These are phyloP conservation scores for Baryphthengus martii DNA, from an alignment of 2,113 vertebrate species.

Conservation along the genomic window DNA sequence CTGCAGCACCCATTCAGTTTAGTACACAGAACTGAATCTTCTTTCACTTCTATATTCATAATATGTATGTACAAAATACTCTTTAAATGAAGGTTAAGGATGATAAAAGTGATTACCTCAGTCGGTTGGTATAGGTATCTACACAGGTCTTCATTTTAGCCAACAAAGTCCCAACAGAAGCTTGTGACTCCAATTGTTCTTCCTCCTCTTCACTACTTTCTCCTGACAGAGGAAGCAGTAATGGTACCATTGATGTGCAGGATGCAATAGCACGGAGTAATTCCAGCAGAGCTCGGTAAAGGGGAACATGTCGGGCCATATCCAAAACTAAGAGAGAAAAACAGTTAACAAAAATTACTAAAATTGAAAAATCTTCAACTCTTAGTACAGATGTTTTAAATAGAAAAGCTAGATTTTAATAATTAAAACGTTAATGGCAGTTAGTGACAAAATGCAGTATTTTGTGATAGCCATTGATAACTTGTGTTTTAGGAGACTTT, in stretches of 20 bases:
- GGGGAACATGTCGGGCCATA: constrained; percentile 96
- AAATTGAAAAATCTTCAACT: neutral
- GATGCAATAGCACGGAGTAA: constrained; percentile 93
- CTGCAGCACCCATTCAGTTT: neutral
- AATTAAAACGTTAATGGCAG: neutral
- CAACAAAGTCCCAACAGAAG: constrained; percentile 92
- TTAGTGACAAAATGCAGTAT: neutral
- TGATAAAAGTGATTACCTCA: constrained; percentile 75
- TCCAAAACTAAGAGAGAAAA: constrained; percentile 83
- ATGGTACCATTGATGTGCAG: constrained; percentile 88
- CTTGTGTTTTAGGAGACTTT: neutral
- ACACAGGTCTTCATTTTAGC: constrained; percentile 99
- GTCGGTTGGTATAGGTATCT: constrained; percentile 95
- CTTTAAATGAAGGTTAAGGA: neutral
- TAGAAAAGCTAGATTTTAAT: neutral
- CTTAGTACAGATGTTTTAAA: neutral
- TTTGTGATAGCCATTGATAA: neutral
- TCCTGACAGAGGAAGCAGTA: constrained; percentile 89
- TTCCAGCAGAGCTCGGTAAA: constrained; percentile 93
- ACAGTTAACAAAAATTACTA: neutral
- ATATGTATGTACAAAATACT: neutral
- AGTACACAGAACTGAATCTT: neutral
- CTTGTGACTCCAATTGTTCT: constrained; percentile 87
- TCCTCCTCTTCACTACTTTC: constrained; percentile 86
- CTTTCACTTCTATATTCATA: neutral